A percentile compares a stretch with the other conserved stretches of the same genome.
Evolutionary conservation across 2,113 vertebrate species (phyloP).

Genomic region (Megalops atlanticus): DNA sequence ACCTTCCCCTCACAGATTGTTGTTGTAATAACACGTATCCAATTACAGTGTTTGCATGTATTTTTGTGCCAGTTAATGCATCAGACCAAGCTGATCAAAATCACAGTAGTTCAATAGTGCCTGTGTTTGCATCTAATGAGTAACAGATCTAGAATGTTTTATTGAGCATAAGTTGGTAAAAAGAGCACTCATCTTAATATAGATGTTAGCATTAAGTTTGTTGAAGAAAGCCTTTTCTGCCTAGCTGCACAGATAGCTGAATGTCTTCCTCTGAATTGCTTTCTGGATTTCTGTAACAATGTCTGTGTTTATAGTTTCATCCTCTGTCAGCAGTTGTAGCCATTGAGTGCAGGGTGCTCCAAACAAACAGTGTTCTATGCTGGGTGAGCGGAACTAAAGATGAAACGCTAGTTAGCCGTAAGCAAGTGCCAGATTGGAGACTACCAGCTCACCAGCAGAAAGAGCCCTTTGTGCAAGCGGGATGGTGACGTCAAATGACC

Average conservation of each 20-base stretch:
- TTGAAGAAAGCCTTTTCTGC: neutral
- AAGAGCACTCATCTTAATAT: neutral
- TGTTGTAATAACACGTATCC: no score
- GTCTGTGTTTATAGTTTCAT: conserved; percentile 57
- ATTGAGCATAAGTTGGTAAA: no score
- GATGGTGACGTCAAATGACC: conserved; percentile 89
- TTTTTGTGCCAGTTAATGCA: neutral
- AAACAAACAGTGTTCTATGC: conserved; percentile 91
- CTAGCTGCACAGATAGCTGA: neutral
- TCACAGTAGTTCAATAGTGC: neutral
- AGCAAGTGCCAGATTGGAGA: conserved; percentile 87
- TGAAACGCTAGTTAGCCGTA: conserved; percentile 88
- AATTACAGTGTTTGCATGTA: no score
- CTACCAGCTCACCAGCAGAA: conserved; percentile 82
- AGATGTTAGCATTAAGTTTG: no score
- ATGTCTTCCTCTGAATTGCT: no score
- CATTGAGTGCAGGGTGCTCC: conserved; percentile 73
- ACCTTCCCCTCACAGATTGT: no score
- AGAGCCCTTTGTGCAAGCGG: conserved; percentile 83
- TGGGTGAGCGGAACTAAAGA: conserved; percentile 94
- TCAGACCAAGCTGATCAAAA: neutral
- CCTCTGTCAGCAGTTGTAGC: conserved; percentile 63
- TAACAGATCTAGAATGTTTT: neutral
- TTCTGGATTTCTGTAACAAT: conserved; percentile 45
- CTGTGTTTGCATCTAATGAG: neutral